Base-by-base conservation (phyloP, 1,140 invertebrate genomes). In the Araneus ventricosus region DNA sequence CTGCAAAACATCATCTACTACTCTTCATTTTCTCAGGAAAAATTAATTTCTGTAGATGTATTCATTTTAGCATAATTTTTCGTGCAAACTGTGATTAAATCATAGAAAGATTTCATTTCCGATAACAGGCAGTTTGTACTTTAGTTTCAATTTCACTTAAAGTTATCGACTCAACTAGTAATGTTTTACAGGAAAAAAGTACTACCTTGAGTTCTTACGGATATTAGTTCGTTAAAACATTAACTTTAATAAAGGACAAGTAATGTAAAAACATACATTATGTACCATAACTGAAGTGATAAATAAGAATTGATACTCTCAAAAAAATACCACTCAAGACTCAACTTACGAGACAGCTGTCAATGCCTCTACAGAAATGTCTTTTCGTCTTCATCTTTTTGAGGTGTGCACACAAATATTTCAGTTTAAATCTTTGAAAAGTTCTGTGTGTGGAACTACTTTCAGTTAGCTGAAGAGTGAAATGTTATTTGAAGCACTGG, bases 361-460 rank as follows among this genome's bases (percentile, higher is more conserved):
- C 17, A 67, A 17, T 75, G 30, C 30, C 30, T 75, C 63, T 20
- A 75, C 70, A 37, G 17, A 75, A 22, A 75, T 75, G 3, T 34
- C 70, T 7, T 52, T 52, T 52, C 17, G 1, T 75, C 70, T 75
- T 75, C 70, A 37, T 75, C 70, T 37, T 34, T 67, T 20, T 75
- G 59, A 63, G 1, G 8, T 75, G 30, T 20, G 10, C 34, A 20
- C 70, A 75, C 34, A 34, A 75, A 75, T 34, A 34, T 75, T 34
- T 75, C 10, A 75, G 27, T 75, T 75, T 20, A 67, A 67, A 37
- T 75, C 30, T 75, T 75, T 75, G 2, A 75, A 75, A 75, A 75
- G 17, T 34, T 34, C 20, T 37, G n/a, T 14, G 17, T n/a, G 63
- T 67, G 63, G 10, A 67, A 67, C 63, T 67, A 67, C 27, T n/a